Evolutionary conservation across 1,140 invertebrate genomes (phyloP).

Genomic region (Goniozus legneri): DNA sequence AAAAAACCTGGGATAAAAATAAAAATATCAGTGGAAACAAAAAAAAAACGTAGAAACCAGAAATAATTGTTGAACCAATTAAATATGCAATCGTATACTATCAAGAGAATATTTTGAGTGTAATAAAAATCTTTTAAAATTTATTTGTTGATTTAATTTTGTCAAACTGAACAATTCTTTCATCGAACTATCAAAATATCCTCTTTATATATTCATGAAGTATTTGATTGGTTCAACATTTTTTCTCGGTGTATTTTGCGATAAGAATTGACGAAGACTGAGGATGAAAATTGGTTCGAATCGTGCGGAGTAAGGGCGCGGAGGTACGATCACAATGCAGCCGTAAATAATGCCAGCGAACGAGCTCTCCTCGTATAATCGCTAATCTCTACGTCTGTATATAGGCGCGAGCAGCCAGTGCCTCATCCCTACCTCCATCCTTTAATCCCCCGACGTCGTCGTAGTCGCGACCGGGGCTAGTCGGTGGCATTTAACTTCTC

Average conservation of each 20-base stretch:
- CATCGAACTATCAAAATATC: no score
- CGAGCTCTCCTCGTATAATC: constrained; percentile 16
- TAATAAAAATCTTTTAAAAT: no score
- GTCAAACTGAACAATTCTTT: constrained; percentile 5
- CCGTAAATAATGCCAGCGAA: constrained; percentile 11
- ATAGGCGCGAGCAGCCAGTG: no score
- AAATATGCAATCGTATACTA: no score
- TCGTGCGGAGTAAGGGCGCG: not conserved
- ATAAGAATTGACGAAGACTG: no score
- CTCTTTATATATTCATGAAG: no score
- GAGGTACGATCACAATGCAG: not conserved
- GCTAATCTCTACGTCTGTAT: constrained; percentile 20
- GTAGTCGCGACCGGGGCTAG: no score
- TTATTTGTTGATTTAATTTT: constrained; percentile 11
- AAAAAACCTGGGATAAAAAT: not conserved
- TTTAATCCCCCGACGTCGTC: constrained; percentile 21
- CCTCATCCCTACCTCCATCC: no score
- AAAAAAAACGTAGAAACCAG: constrained; percentile 1
- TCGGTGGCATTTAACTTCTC: constrained; percentile 19
- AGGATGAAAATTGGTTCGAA: no score
- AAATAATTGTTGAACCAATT: no score
- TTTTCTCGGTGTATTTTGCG: not conserved
- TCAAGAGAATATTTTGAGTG: no score
- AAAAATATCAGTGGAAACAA: not conserved
- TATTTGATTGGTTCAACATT: no score